A percentile compares a stretch with the other conserved stretches of the same genome.
Conservation (phyloP, 2,888 invertebrate genomes). For the Griposia aprilina region DNA sequence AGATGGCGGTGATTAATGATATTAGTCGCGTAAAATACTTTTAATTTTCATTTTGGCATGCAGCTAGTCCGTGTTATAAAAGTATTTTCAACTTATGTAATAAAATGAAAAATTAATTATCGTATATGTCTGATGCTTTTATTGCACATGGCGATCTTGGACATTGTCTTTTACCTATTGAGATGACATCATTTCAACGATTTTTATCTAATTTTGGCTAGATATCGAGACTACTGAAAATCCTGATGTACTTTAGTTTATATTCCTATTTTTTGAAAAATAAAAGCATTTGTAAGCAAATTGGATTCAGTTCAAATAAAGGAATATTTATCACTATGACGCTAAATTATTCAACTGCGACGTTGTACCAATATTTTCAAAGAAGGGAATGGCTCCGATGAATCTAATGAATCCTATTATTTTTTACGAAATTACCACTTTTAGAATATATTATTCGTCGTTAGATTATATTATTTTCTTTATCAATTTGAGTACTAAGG, state of each 20-base stretch:
- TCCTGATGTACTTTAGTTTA: too few species aligned
- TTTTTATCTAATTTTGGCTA: not conserved
- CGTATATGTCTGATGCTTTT: too few species aligned
- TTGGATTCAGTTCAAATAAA: not conserved
- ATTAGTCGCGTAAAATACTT: too few species aligned
- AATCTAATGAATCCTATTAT: not conserved
- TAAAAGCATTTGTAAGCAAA: not conserved
- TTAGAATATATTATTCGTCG: conserved; percentile 2
- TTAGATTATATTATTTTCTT: conserved; percentile 11
- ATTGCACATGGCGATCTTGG: too few species aligned
- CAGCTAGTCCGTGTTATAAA: too few species aligned
- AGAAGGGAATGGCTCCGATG: not conserved
- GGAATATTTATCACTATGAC: not conserved
- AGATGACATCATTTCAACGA: not conserved
- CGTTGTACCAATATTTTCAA: conserved; percentile 13
- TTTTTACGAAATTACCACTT: not conserved
- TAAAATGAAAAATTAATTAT: too few species aligned
- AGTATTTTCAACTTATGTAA: too few species aligned
- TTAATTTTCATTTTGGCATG: too few species aligned
- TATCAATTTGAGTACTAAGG: conserved; percentile 9
- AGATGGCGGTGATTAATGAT: too few species aligned
- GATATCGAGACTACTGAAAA: not conserved
- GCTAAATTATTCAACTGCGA: not conserved
- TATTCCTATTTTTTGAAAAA: not conserved
- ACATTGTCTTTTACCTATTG: not conserved